Conservation (phyloP, 2,113 vertebrate species). For the Sander lucioperca region DNA sequence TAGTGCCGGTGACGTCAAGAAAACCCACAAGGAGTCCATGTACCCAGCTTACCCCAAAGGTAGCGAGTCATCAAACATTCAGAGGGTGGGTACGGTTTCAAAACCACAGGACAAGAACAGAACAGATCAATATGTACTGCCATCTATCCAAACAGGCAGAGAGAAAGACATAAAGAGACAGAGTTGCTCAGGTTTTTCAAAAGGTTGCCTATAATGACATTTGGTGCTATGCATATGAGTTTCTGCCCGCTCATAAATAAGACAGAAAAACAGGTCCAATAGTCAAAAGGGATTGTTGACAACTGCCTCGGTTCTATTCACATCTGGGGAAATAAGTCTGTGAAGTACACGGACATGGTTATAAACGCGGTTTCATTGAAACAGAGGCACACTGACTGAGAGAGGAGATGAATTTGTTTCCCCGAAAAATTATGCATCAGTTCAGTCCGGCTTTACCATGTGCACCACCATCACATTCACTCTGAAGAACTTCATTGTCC, state of each 20-base stretch:
- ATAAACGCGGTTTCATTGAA: conserved; percentile 37
- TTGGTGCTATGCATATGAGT: conserved; percentile 44
- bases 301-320: conserved; percentile 29
- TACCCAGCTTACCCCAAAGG: conserved; percentile 2
- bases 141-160: conserved; percentile 45
- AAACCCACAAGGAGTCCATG: conserved; percentile 29
- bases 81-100: conserved; percentile 54
- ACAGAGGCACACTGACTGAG: conserved; percentile 22
- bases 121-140: conserved; percentile 63
- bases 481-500: conserved; percentile 62
- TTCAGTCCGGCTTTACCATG: conserved; percentile 30
- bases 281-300: conserved; percentile 58
- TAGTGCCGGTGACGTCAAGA: conserved; percentile 19
- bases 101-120: conserved; percentile 67
- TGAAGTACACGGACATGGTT: conserved; percentile 40
- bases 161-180: conserved; percentile 16
- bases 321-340: conserved; percentile 66
- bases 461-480: conserved; percentile 36
- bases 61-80: conserved; percentile 59
- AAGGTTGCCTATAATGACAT: conserved; percentile 53
- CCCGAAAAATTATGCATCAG: conserved; percentile 66
- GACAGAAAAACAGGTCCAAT: conserved; percentile 35
- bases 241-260: conserved; percentile 49
- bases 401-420: conserved; percentile 57
- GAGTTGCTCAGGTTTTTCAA: conserved; percentile 37